Base-by-base conservation (phyloP, 2,888 invertebrate genomes). In the Agrilus mali region DNA sequence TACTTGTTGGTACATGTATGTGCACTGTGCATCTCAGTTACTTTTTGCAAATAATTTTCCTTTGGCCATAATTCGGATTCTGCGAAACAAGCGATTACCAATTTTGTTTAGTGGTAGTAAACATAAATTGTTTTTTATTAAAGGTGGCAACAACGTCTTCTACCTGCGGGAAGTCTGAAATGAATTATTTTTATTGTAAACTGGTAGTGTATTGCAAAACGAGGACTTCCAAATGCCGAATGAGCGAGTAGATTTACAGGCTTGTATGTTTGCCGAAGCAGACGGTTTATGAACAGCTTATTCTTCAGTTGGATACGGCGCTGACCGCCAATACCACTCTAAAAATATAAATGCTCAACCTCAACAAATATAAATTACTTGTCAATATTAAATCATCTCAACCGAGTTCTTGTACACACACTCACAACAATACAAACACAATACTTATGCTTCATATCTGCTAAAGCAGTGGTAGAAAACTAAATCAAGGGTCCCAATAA, bases 311-410 rank as follows among this genome's bases (percentile, higher is more conserved):
- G 46, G 48, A 45, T 43, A 41, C 43, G 43, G 35, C 33, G 40
- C 40, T 45, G 45, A 45, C 38, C 46, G 46, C 41, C 41, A 37
- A 37, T 43, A 47, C 43, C 44, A 41, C 41, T 43, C 41, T 33
- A 46, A 36, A 31, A 32, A 22, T 46, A 41, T 27, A 38, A 42
- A 46, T 42, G 43, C 38, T 38, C 46, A 33, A 38, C 46, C 41
- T 44, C 27, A 51, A 50, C 43, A 47, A 48, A 48, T 46, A 49
- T 49, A 51, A 49, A 47, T 51, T 51, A 43, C 45, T 39, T 47
- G 45, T 49, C 49, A 45, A 46, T 43, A 39, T 45, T 51, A 51
- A 51, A 49, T 51, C 51, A 51, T 51, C 42, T 40, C 41, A 44
- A 14, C 20, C 14, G 20, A 20, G 42, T 27, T 36, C 34, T 41